phyloP scores from a whole-genome alignment of 2,113 vertebrate genomes.

The Oxyruncus cristatus region DNA sequence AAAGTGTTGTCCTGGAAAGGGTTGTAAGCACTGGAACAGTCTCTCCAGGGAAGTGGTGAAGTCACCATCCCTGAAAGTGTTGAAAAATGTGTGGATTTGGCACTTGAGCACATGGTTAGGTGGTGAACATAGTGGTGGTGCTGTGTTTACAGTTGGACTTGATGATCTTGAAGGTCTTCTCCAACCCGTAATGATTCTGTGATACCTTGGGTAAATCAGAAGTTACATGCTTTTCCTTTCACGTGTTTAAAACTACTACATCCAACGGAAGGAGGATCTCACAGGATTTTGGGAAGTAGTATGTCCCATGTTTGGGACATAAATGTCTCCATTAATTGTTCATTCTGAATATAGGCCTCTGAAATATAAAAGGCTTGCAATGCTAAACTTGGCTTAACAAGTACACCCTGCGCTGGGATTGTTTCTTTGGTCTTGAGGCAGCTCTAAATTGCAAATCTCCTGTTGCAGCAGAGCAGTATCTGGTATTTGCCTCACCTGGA shows the following conservation, averaged over 20 bases:
- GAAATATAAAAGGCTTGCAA: background rate
- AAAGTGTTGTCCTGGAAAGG: too few relatives aligned
- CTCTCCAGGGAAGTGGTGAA: background rate
- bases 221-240: background rate
- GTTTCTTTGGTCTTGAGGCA: background rate
- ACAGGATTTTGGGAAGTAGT: background rate
- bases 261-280: background rate
- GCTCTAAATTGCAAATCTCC: background rate
- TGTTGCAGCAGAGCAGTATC: background rate
- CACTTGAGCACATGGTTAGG: background rate
- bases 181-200: background rate
- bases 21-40: background rate
- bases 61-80: background rate
- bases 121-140: background rate
- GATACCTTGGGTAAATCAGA: background rate
- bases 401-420: background rate
- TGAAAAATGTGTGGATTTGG: background rate
- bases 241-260: background rate
- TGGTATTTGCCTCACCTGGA: background rate
- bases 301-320: rapidly evolving
- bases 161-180: background rate
- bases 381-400: background rate
- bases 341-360: background rate
- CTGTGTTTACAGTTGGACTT: background rate
- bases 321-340: background rate